These are phyloP conservation scores for Parnassius glacialis DNA, from an alignment of 2,888 invertebrate genomes.

Conservation along the genomic window DNA sequence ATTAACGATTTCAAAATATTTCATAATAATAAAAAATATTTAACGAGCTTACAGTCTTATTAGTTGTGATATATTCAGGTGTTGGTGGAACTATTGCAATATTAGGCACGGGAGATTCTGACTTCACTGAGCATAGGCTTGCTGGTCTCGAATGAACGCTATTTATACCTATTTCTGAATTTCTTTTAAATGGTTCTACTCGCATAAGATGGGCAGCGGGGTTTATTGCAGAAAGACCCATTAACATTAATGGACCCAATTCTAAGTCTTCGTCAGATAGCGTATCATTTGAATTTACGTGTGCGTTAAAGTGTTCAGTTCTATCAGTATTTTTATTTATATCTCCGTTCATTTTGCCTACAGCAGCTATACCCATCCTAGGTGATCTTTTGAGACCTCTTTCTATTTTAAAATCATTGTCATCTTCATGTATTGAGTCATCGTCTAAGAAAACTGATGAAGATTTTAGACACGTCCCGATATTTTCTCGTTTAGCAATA, in stretches of 20 bases:
- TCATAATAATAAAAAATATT: slow-evolving; percentile 1
- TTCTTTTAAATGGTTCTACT: slow-evolving; percentile 79
- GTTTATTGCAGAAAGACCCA: slow-evolving; percentile 83
- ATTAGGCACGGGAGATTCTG: slow-evolving; percentile 81
- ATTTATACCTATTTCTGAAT: slow-evolving; percentile 46
- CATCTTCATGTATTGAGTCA: slow-evolving; percentile 67
- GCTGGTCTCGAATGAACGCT: slow-evolving; percentile 71
- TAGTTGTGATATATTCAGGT: slow-evolving; percentile 79
- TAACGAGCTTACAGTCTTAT: slow-evolving; percentile 66
- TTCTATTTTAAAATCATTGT: slow-evolving; percentile 66
- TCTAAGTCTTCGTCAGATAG: slow-evolving; percentile 81
- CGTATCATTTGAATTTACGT: slow-evolving; percentile 51
- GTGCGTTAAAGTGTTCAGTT: slow-evolving; percentile 61
- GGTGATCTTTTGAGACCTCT: slow-evolving; percentile 69
- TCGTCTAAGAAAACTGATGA: slow-evolving; percentile 74
- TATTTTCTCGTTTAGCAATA: slow-evolving; percentile 66
- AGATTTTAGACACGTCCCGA: slow-evolving; percentile 68
- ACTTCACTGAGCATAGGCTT: slow-evolving; percentile 63
- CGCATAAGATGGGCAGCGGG: slow-evolving; percentile 82
- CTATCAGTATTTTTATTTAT: slow-evolving; percentile 68
- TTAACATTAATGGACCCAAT: slow-evolving; percentile 84
- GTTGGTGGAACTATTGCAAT: slow-evolving; percentile 89
- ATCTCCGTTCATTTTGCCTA: slow-evolving; percentile 76
- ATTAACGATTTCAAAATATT: no score
- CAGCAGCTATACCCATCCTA: slow-evolving; percentile 71